These are phyloP conservation scores for Teleopsis dalmanni DNA, from an alignment of 1,140 invertebrate species.

Conservation along the genomic window DNA sequence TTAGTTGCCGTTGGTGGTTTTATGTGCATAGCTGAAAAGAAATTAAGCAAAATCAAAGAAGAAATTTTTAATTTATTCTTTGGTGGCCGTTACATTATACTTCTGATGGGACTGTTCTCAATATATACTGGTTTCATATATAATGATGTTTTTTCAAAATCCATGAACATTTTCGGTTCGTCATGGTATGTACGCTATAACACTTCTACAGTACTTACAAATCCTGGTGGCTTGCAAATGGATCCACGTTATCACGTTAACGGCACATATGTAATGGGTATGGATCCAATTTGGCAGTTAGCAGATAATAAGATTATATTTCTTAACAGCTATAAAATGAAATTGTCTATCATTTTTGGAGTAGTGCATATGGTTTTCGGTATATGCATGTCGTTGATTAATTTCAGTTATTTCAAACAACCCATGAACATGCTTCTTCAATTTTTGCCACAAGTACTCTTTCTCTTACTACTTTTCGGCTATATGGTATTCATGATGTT, in stretches of 20 bases:
- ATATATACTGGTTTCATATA: constrained; percentile 79
- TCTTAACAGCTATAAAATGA: constrained; percentile 98
- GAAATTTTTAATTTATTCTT: constrained; percentile 81
- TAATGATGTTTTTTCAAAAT: constrained; percentile 78
- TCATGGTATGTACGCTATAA: constrained; percentile 57
- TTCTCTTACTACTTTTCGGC: constrained; percentile 83
- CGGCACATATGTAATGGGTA: constrained; percentile 72
- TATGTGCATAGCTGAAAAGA: constrained; percentile 64
- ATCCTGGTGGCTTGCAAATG: constrained; percentile 50
- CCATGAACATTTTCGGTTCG: constrained; percentile 73
- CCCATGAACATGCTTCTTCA: constrained; percentile 76
- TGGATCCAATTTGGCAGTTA: constrained; percentile 85
- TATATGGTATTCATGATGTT: constrained; percentile 92
- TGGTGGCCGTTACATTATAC: constrained; percentile 74
- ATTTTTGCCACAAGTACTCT: constrained; percentile 89
- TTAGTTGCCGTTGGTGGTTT: constrained; percentile 66
- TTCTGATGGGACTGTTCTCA: constrained; percentile 77
- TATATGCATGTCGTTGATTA: constrained; percentile 77
- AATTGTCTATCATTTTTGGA: constrained; percentile 92
- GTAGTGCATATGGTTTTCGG: constrained; percentile 96
- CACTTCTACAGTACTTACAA: constrained; percentile 43
- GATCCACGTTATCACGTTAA: constrained; percentile 48
- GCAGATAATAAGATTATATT: constrained; percentile 94
- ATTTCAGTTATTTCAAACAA: constrained; percentile 79
- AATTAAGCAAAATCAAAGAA: constrained; percentile 44